Evolutionary conservation across 1,140 invertebrate species (phyloP).

Genomic region (Steinernema khuongi): DNA sequence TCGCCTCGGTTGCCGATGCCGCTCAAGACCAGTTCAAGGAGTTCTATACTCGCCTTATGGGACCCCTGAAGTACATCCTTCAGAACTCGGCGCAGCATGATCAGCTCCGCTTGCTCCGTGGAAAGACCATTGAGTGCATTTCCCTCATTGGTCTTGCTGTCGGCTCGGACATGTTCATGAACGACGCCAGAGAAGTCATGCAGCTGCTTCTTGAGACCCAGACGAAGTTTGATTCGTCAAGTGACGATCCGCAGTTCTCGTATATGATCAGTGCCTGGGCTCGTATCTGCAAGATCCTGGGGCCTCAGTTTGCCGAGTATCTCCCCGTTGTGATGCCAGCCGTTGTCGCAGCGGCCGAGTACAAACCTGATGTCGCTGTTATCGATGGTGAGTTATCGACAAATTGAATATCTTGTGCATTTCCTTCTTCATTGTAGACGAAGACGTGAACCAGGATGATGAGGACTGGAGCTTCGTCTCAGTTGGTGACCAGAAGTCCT

Average conservation of each 20-base stretch:
- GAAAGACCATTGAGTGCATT: constrained; percentile 95
- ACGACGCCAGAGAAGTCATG: constrained; percentile 93
- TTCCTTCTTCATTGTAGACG: constrained; percentile 53
- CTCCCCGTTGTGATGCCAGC: constrained; percentile 93
- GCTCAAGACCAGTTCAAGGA: constrained; percentile 86
- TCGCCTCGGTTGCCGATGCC: constrained; percentile 97
- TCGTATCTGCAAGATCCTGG: constrained; percentile 92
- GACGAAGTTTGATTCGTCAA: constrained; percentile 68
- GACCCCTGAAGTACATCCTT: constrained; percentile 93
- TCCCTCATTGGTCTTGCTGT: constrained; percentile 96
- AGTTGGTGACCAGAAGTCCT: constrained; percentile 76
- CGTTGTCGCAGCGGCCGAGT: constrained; percentile 84
- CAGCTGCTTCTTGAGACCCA: constrained; percentile 85
- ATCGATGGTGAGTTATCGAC: constrained; percentile 71
- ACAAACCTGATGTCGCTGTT: constrained; percentile 94
- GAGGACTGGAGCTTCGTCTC: constrained; percentile 96
- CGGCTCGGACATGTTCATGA: constrained; percentile 85
- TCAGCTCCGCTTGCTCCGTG: constrained; percentile 69
- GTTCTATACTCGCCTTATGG: constrained; percentile 73
- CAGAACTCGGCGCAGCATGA: constrained; percentile 71
- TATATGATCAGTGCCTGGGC: constrained; percentile 99
- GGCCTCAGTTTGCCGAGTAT: constrained; percentile 89
- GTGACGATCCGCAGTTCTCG: constrained; percentile 85
- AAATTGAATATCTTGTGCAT: not conserved
- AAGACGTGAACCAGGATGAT: constrained; percentile 73